Evolutionary conservation across 2,113 vertebrate species (phyloP), one percentile per base, ranked within the genome.

Genomic region (Bucco capensis): DNA sequence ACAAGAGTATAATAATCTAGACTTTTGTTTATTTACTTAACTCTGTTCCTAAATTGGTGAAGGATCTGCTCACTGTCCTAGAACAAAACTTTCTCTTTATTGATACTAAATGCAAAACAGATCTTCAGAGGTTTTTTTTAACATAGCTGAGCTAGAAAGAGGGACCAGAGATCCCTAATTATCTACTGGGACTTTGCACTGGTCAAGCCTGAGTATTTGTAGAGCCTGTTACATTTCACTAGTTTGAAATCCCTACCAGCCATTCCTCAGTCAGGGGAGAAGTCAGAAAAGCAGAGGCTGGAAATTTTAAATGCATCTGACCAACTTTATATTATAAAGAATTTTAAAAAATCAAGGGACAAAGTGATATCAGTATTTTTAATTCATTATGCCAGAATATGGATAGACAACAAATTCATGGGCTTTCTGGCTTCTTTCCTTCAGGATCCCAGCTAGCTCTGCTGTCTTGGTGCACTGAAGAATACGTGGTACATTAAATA

Each of bases 351-450:
- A 60, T 44, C 4, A 42, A 12, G n/a, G 2, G 18, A 50, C 6
- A 37, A 79, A 92, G 23, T 9, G 13, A 3, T 57, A 28, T 35
- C 19, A 38, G 1, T 28, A 37, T 50, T 77, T 89, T 66, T 28
- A 27, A 50, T 73, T 83, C 38, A 10, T 70, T 80, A 6, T 51
- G 27, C 35, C 64, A 50, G 35, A 70, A 23, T 49, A 40, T 6
- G 25, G 8, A 13, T 23, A 16, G 49, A 37, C 30, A 81, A 72
- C 47, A 65, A 85, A 72, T 67, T 31, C 0, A 0, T 19, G 17
- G 35, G 12, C 23, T 37, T 67, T 79, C 35, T 84, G 30, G 25
- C 25, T 30, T 56, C 10, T 35, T 64, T 35, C 19, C 11, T 1
- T 0, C 14, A 51, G 66, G 24, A 79, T 75, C 9, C 16, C 74